Conservation (phyloP, 1,140 invertebrate species). For the Steinernema feltiae region DNA sequence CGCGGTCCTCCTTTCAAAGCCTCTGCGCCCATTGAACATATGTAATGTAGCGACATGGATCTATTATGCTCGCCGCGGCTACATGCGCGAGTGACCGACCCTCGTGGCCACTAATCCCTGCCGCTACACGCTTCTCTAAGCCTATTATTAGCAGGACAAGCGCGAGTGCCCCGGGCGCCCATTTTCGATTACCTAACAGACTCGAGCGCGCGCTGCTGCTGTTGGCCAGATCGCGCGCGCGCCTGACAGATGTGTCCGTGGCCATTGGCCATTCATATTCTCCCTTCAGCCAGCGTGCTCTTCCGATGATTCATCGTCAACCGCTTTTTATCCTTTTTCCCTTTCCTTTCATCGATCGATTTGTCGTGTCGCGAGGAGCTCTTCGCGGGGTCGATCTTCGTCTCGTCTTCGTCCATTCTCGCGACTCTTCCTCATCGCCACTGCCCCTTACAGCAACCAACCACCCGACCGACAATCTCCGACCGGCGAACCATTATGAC, state of each 20-base stretch:
- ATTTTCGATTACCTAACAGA: constrained; percentile 8
- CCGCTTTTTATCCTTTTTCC: not conserved
- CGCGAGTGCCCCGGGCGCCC: not conserved
- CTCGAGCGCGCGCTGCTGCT: not conserved
- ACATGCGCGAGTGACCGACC: not conserved
- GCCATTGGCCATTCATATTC: not conserved
- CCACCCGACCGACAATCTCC: not conserved
- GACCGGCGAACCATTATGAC: not conserved
- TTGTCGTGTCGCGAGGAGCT: constrained; percentile 13
- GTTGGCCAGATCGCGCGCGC: not conserved
- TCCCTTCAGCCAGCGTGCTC: not conserved
- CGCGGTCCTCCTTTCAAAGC: constrained; percentile 3
- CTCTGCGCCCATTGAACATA: not conserved
- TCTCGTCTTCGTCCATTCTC: not conserved
- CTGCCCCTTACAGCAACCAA: not conserved
- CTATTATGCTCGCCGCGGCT: not conserved
- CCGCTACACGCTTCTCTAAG: not conserved
- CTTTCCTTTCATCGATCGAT: constrained; percentile 9
- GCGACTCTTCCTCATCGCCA: not conserved
- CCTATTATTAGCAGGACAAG: not conserved
- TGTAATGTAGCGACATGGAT: not conserved
- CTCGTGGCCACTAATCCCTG: not conserved
- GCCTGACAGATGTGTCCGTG: not conserved
- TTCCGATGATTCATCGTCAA: not conserved
- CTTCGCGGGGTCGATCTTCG: not conserved